A percentile compares a stretch with the other conserved stretches of the same genome.
Conservation (phyloP, 2,888 invertebrate genomes). For the Brenthis daphne region DNA sequence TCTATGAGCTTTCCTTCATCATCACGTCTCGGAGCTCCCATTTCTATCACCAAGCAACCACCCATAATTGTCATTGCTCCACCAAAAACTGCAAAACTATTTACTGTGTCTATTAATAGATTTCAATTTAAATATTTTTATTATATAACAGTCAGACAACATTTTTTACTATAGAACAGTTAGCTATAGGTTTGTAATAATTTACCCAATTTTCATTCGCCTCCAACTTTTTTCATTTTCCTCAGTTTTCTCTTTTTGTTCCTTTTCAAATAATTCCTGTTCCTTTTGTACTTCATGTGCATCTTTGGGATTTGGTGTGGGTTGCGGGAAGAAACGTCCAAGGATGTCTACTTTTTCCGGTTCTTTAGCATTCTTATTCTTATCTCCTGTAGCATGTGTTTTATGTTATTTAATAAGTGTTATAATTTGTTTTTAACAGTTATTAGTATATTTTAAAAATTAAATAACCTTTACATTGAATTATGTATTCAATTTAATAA, state of each 20-base stretch:
- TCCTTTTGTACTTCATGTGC: constrained; percentile 79
- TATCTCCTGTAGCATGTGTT: constrained; percentile 46
- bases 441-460: neutral
- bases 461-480: neutral
- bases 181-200: neutral
- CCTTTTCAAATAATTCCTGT: constrained; percentile 80
- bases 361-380: constrained; percentile 53
- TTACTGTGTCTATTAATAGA: constrained; percentile 13
- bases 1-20: constrained; percentile 87
- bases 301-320: constrained; percentile 62
- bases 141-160: too few species aligned
- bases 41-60: constrained; percentile 84
- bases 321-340: constrained; percentile 83
- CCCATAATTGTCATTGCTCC: constrained; percentile 82
- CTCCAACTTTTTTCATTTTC: constrained; percentile 87
- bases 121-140: neutral
- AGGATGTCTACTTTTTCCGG: constrained; percentile 72
- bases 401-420: neutral
- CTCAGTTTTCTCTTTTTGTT: constrained; percentile 79
- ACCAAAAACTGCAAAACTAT: constrained; percentile 83
- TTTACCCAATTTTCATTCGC: constrained; percentile 86
- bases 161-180: neutral
- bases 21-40: constrained; percentile 88
- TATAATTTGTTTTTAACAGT: neutral
- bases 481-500: neutral